Evolutionary conservation across 2,797 vertebrate genomes (phyloP).

Genomic region (Liasis olivaceus): DNA sequence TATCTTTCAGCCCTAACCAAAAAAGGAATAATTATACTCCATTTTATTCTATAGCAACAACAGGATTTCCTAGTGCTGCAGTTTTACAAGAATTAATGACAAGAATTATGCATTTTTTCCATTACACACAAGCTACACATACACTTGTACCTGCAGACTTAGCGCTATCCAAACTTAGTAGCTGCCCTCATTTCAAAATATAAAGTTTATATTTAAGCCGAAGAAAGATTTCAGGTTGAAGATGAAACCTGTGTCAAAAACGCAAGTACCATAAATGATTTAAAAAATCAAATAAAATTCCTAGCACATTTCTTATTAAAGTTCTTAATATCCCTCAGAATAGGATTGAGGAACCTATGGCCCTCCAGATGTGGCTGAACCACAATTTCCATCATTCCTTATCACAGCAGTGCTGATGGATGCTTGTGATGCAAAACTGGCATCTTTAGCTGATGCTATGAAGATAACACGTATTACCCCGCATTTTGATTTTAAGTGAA

Average conservation of each 20-base stretch:
- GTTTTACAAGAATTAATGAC: background rate
- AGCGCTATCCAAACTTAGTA: slow-evolving; percentile 60
- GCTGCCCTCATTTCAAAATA: slow-evolving; percentile 61
- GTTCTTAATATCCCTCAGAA: background rate
- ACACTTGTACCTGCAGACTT: slow-evolving; percentile 57
- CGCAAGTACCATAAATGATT: background rate
- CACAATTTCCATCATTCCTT: background rate
- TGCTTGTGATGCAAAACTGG: background rate
- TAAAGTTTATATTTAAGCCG: slow-evolving; percentile 51
- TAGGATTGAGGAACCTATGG: background rate
- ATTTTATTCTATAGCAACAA: slow-evolving; percentile 14
- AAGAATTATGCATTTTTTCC: slow-evolving; percentile 28
- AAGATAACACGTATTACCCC: background rate
- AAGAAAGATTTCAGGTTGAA: slow-evolving; percentile 44
- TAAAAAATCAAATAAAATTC: background rate
- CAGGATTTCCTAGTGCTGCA: slow-evolving; percentile 38
- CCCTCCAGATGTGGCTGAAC: background rate
- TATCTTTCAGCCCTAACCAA: slow-evolving; percentile 42
- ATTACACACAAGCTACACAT: slow-evolving; percentile 31
- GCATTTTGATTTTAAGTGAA: background rate
- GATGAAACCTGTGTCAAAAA: background rate
- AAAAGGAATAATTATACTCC: slow-evolving; percentile 29
- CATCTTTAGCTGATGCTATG: background rate
- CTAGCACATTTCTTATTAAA: slow-evolving; percentile 15
- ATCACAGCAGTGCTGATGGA: background rate